phyloP scores from a whole-genome alignment of 2,888 invertebrate genomes.

The Callimorpha dominula region DNA sequence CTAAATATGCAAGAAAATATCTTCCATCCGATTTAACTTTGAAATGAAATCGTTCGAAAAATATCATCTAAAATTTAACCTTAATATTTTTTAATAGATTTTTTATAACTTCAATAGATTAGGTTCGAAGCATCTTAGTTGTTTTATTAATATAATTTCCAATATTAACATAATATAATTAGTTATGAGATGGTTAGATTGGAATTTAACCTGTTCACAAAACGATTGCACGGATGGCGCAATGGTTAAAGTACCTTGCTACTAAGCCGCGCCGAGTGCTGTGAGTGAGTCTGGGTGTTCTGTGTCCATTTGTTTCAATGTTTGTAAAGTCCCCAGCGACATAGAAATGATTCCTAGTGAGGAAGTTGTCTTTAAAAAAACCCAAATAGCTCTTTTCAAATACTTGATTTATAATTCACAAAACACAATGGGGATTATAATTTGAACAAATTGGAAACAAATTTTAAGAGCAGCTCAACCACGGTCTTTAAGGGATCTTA shows the following conservation, averaged over 20 bases:
- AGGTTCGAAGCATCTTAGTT: background rate
- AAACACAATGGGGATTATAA: slow-evolving; percentile 27
- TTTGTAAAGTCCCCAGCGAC: too few relatives aligned
- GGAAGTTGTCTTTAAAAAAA: background rate
- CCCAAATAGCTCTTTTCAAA: slow-evolving; percentile 10
- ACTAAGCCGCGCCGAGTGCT: too few relatives aligned
- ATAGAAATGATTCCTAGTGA: too few relatives aligned
- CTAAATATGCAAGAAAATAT: slow-evolving; percentile 5
- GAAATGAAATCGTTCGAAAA: background rate
- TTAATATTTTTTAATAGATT: background rate
- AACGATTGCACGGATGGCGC: too few relatives aligned
- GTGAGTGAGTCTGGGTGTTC: too few relatives aligned
- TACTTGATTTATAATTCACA: slow-evolving; percentile 18
- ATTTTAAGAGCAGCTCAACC: slow-evolving; percentile 23
- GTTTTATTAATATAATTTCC: background rate
- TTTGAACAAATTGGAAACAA: slow-evolving; percentile 34
- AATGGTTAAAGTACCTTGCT: too few relatives aligned
- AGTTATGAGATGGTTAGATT: background rate
- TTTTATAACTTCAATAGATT: background rate
- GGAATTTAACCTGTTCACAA: background rate
- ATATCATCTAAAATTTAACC: background rate
- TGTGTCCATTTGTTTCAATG: too few relatives aligned
- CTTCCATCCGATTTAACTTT: background rate
- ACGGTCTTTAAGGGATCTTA: slow-evolving; percentile 24
- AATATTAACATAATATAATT: background rate